Base-by-base conservation (phyloP, 2,113 vertebrate genomes). In the Lagenorhynchus albirostris region DNA sequence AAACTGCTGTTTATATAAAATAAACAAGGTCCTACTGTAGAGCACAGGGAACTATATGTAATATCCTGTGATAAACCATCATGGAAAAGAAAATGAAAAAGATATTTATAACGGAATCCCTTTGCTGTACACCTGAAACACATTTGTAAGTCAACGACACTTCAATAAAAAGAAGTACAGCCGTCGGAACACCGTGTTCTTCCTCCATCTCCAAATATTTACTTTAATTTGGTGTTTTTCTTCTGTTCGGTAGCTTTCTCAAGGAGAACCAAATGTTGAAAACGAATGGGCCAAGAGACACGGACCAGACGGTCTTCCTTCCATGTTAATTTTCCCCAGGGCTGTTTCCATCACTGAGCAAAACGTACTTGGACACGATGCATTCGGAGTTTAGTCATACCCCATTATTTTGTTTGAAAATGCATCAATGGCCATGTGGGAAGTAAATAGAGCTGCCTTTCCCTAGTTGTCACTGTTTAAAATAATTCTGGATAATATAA, bases 91-190 rank as follows among this genome's bases (percentile, higher is more conserved):
- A 11, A 11, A 3, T 11, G 26, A 31, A 33, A 9, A 33, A 29
- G 0, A 6, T 20, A 0, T 3, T 2, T 18, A 20, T 20, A 20
- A 33, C 15, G 0, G 25, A 31, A 1, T 18, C 44, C 29, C 47
- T 1, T 2, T 11, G 1, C 44, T 47, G 15, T 5, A 0, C 18
- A 3, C 10, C 73, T 50, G 73, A 6, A 31, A 31, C 14, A 20
- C 1, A 9, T 26, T 9, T 18, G 26, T 44, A 31, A 50, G 18
- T 2, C 8, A 50, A 50, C 26, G 17, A 0, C 0, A 0, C 26
- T 6, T 18, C 44, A 31, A 18, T 10, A 20, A 58, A 20, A 1
- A 10, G 6, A 20, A 15, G 9, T 26, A 76, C 8, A 33, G 15
- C 73, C 31, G 3, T n/a, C 0, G 0, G 76, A 79, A 14, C 5